Evolutionary conservation across 2,113 vertebrate species (phyloP), one percentile per base, ranked within the genome.

Genomic region (Regulus satrapa): DNA sequence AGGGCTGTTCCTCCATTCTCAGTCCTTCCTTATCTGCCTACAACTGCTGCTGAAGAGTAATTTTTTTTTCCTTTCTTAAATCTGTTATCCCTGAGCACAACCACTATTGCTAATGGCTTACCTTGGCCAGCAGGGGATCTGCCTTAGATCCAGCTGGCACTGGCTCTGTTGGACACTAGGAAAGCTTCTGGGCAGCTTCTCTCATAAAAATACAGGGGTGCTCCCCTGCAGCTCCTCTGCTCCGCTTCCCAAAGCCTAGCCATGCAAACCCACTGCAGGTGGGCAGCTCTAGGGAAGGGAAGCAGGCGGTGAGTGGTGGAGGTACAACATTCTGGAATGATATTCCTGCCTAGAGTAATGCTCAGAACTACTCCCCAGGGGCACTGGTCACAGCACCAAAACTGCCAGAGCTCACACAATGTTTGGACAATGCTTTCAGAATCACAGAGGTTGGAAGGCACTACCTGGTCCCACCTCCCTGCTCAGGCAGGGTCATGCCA

Each of bases 251-350:
- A 71, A 87, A 82, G 32, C 46, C 24, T 34, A 21, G 41, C 32
- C 36, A 55, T 1, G 4, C 66, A 61, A 38, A 19, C 18, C 19
- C 72, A 38, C 7, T 8, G 25, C 52, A 59, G 41, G 31, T 58
- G 11, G 41, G 10, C 61, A 41, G 29, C 7, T 40, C 8, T 1
- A 6, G 43, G 0, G 0, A 49, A 55, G 15, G 17, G 63, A 9
- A 51, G 12, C 56, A 41, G 52, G n/a, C 0, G 0, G 14, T 0
- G 5, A 31, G 43, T 21, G 19, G 20, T 46, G 40, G 12, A 31
- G 23, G 18, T 41, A 15, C 11, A 31, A 6, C 26, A 56, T 43
- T 26, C 38, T 67, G 36, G 26, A 32, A 76, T 26, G 17, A 58
- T 19, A 21, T 32, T 59, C 32, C 62, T 59, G 45, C 18, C 26